These are phyloP conservation scores for Tipula vernalis DNA, from an alignment of 2,888 invertebrate genomes.

Conservation along the genomic window DNA sequence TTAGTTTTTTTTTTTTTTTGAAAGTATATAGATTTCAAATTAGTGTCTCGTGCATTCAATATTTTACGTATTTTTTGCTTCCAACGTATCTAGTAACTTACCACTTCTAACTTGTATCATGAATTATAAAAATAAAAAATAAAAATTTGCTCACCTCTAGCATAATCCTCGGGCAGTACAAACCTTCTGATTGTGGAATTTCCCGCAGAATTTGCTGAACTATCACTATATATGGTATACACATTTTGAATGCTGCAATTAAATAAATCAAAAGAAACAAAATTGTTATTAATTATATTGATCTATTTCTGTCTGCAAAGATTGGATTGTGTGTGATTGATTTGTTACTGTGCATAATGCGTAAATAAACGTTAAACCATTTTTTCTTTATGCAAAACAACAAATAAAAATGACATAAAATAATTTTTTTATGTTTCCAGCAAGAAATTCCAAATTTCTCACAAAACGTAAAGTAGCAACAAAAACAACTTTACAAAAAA, in stretches of 20 bases:
- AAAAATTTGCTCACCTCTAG: not conserved
- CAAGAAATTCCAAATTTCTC: not conserved
- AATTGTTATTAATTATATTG: not conserved
- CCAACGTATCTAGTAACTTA: too few species aligned
- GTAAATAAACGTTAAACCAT: too few species aligned
- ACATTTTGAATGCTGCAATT: not conserved
- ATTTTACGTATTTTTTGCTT: too few species aligned
- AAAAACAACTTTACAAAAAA: too few species aligned
- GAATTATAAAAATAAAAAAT: too few species aligned
- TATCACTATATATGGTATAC: not conserved
- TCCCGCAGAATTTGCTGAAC: not conserved
- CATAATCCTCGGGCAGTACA: not conserved
- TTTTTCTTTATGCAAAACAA: not conserved
- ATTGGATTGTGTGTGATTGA: too few species aligned
- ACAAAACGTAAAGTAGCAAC: not conserved
- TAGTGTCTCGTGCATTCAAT: too few species aligned
- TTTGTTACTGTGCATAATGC: too few species aligned
- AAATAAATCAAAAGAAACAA: not conserved
- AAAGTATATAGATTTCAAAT: too few species aligned
- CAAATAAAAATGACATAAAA: not conserved
- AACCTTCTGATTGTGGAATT: not conserved
- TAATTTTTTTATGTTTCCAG: not conserved
- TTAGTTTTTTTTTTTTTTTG: too few species aligned
- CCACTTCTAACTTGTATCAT: too few species aligned
- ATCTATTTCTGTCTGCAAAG: too few species aligned